These are phyloP conservation scores for Orthonychiurus folsomi DNA, from an alignment of 2,888 invertebrate species.

Conservation along the genomic window DNA sequence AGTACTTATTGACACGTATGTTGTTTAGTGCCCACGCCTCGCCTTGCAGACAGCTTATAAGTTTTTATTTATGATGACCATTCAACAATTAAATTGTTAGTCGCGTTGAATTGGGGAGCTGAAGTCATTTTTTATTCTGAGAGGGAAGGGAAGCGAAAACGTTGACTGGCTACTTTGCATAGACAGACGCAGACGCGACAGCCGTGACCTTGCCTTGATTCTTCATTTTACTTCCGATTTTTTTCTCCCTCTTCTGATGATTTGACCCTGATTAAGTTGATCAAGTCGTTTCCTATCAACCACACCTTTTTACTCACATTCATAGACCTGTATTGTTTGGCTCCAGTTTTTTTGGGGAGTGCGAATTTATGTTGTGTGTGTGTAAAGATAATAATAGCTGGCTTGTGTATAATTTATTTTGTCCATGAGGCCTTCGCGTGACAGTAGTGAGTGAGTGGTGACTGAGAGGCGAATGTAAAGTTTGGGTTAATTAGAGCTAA, in stretches of 20 bases:
- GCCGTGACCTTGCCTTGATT: conserved; percentile 16
- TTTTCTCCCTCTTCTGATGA: conserved; percentile 11
- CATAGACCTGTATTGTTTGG: background rate
- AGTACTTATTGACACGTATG: background rate
- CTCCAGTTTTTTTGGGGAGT: background rate
- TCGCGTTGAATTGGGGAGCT: background rate
- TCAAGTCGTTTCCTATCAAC: conserved; percentile 21
- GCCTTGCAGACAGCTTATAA: background rate
- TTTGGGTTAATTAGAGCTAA: too few relatives aligned
- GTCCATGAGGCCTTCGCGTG: too few relatives aligned
- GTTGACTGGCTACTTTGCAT: background rate
- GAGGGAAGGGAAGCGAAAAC: background rate
- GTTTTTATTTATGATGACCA: background rate
- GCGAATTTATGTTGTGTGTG: too few relatives aligned
- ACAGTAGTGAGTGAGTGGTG: too few relatives aligned
- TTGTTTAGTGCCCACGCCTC: background rate
- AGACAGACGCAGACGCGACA: conserved; percentile 1
- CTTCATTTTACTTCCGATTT: conserved; percentile 18
- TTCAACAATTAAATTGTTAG: background rate
- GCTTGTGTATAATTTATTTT: too few relatives aligned
- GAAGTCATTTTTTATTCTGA: background rate
- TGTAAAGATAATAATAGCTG: too few relatives aligned
- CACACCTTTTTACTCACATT: conserved; percentile 20
- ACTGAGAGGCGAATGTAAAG: too few relatives aligned
- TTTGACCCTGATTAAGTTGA: conserved; percentile 20